These are phyloP conservation scores for Oceanodroma leucorhoa DNA, from an alignment of 2,797 vertebrate species.

Conservation along the genomic window DNA sequence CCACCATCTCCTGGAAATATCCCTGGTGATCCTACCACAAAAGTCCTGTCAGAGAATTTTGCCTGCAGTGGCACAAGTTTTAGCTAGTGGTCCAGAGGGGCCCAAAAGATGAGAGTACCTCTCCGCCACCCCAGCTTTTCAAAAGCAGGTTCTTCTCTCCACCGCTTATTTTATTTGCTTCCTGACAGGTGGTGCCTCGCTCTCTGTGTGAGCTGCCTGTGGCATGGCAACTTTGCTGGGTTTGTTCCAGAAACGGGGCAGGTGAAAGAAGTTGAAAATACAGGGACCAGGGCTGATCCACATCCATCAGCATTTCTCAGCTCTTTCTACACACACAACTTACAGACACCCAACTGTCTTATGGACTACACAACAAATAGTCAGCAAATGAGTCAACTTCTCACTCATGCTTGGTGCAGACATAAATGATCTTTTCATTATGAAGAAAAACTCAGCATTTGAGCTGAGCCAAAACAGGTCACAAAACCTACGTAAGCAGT, in stretches of 20 bases:
- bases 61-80: not conserved
- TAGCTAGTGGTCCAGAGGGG: not conserved
- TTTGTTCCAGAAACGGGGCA: not conserved
- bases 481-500: not conserved
- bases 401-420: not conserved
- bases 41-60: not conserved
- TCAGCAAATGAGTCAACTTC: not conserved
- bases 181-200: accelerated
- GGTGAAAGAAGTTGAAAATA: not conserved
- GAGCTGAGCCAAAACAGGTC: not conserved
- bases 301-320: not conserved
- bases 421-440: not conserved
- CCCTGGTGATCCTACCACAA: not conserved
- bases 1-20: not conserved
- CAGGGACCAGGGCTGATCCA: not conserved
- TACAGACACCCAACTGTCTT: not conserved
- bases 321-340: accelerated
- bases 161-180: not conserved
- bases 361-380: not conserved
- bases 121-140: not conserved
- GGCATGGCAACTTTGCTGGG: not conserved
- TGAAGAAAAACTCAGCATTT: not conserved
- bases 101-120: not conserved
- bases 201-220: not conserved
- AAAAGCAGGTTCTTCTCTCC: not conserved